Percentiles rank a stretch among this genome's conserved stretches.
Evolutionary conservation across 35 echinoderm and acorn worm genomes (phyloP).

Genomic region (Eucidaris tribuloides): DNA sequence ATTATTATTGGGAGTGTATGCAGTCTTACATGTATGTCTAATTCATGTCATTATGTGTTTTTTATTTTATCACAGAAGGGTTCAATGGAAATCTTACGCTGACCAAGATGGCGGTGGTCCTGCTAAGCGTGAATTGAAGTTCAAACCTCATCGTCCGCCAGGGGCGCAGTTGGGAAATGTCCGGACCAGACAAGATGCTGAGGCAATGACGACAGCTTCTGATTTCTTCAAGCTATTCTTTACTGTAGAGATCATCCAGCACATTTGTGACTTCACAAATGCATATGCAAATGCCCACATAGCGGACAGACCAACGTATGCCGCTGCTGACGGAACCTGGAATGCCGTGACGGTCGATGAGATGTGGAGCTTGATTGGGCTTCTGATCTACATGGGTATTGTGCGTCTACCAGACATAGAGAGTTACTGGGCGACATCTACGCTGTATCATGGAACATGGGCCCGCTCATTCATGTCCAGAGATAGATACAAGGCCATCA

Average conservation of each 20-base stretch:
- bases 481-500: not conserved
- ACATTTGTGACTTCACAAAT: constrained; percentile 21
- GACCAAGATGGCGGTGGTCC: too few relatives aligned
- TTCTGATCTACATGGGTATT: constrained; percentile 19
- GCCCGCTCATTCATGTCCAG: not conserved
- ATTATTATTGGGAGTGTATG: too few relatives aligned
- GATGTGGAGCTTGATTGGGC: not conserved
- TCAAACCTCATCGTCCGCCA: too few relatives aligned
- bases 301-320: not conserved
- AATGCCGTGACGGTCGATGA: not conserved
- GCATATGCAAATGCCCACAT: not conserved
- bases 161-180: too few relatives aligned
- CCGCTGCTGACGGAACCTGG: too few relatives aligned
- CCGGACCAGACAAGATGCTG: not conserved
- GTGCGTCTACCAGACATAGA: not conserved
- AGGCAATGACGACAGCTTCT: not conserved
- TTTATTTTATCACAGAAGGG: too few relatives aligned
- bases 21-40: too few relatives aligned
- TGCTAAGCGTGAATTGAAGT: too few relatives aligned
- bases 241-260: not conserved
- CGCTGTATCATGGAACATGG: not conserved
- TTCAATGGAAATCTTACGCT: too few relatives aligned
- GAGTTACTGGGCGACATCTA: not conserved
- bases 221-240: constrained; percentile 25
- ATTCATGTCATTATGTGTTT: too few relatives aligned